Conservation (phyloP, 2,113 vertebrate genomes). For the Mesembrinibis cayennensis region DNA sequence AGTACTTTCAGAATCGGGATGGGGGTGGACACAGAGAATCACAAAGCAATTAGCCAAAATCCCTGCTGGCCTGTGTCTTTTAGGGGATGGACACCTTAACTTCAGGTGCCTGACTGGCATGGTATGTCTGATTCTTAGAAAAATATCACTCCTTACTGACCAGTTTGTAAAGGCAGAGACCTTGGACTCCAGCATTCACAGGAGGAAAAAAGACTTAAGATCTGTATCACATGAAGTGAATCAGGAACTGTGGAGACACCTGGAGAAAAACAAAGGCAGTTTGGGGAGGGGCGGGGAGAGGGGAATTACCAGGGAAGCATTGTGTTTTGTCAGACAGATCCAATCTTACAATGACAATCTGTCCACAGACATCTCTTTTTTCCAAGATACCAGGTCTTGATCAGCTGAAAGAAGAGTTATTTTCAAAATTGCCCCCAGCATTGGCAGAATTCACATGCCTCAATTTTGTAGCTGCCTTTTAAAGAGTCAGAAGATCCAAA, state of each 20-base stretch:
- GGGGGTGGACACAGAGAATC: neutral
- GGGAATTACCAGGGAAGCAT: neutral
- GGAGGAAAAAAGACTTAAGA: neutral
- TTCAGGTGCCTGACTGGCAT: neutral
- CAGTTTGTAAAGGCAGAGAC: neutral
- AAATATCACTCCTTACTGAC: neutral
- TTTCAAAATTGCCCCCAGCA: neutral
- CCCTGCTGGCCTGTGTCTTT: neutral
- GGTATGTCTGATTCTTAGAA: neutral
- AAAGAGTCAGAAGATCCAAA: neutral
- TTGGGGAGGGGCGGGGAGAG: accelerated
- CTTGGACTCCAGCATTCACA: neutral
- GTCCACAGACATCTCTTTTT: neutral
- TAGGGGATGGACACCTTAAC: neutral
- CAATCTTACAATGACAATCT: neutral
- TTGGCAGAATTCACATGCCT: neutral
- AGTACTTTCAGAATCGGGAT: neutral
- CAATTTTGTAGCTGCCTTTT: neutral
- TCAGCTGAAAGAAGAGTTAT: neutral
- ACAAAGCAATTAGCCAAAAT: neutral
- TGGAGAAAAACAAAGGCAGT: neutral
- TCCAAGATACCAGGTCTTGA: neutral
- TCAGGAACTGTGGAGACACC: neutral
- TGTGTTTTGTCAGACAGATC: neutral
- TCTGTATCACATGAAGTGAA: accelerated